Base-by-base conservation (phyloP, 2,113 vertebrate species). In the Chaenocephalus aceratus region DNA sequence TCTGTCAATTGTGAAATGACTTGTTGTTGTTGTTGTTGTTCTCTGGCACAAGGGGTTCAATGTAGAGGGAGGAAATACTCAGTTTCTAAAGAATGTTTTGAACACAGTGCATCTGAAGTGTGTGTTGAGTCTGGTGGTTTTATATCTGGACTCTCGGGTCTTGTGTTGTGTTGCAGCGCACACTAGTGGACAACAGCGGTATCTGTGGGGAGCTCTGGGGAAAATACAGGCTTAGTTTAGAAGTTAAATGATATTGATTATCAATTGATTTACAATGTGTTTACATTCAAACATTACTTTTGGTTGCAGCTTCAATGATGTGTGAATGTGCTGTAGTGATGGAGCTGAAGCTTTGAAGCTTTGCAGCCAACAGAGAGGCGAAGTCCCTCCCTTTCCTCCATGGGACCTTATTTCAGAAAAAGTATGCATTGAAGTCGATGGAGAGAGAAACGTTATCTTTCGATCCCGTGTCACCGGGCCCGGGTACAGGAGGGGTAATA, bases 131-230 rank as follows among this genome's bases (percentile, higher is more conserved):
- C 23, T 26, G 46, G 36, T 44, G 34, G n/a, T 52, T 16, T 57
- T 12, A 12, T 41, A 56, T 51, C 26, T 59, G 48, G 36, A 10
- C 18, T 59, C 46, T 36, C 60, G 46, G 18, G 21, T 45, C 59
- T 82, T 91, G 75, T 18, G 49, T 91, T 86, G 77, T 82, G 74
- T 72, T 86, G 87, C 77, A 95, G 94, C 95, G 87, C 94, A 85
- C 91, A 92, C 93, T 94, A 94, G 93, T 95, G 95, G 91, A 79
- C 80, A 83, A 68, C 89, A 23, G 1, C 23, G 26, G 46, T 34
- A 90, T n/a, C 60, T 71, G 13, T 34, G 8, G 52, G 5, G 1
- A 1, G 18, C 5, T 11, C 6, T 21, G 18, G 3, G 5, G 61
- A 21, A 44, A 51, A 10, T 1, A 53, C 1, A 2, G 8, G 13